Base-by-base conservation (phyloP, 2,888 invertebrate genomes). In the Nymphalis polychloros region DNA sequence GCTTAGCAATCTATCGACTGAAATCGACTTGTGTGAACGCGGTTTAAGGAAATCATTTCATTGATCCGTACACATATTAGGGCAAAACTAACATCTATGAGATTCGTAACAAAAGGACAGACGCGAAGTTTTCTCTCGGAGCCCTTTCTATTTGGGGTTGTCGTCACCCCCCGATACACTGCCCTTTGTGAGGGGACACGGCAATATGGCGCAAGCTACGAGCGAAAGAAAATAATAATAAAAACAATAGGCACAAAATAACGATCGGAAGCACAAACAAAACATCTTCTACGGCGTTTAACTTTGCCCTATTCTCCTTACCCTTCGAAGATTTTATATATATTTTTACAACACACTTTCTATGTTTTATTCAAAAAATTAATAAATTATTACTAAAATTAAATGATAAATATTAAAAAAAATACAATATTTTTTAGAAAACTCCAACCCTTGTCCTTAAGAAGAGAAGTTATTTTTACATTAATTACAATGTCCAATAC, bases 111-210 rank as follows among this genome's bases (percentile, higher is more conserved):
- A 83, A 83, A 83, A 82, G 81, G 83, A 78, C 77, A 78, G 71
- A 73, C 75, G 77, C 73, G 73, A 81, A 83, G 81, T 86, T 87
- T 85, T 82, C 83, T 82, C 79, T 70, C 79, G 81, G 85, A 81
- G 85, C 88, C 89, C 87, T 89, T 88, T 85, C 84, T 85, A 83
- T 87, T 87, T 88, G 90, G 90, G 90, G 89, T 88, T 88, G 86
- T 82, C 85, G 85, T 84, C 80, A 87, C 89, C 89, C 87, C 76
- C 84, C 82, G 86, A 84, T 85, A 85, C 81, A 84, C 82, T 89
- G 89, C 87, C 88, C 89, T 87, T 79, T 79, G 79, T 73, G 76
- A 77, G 77, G 81, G 79, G 76, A 75, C 78, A 76, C 65, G 59
- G 62, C 68, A 53, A 71, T 71, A 68, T 76, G 85, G 83, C 67